Conservation (phyloP, 2,113 vertebrate species). For the Stercorarius parasiticus region DNA sequence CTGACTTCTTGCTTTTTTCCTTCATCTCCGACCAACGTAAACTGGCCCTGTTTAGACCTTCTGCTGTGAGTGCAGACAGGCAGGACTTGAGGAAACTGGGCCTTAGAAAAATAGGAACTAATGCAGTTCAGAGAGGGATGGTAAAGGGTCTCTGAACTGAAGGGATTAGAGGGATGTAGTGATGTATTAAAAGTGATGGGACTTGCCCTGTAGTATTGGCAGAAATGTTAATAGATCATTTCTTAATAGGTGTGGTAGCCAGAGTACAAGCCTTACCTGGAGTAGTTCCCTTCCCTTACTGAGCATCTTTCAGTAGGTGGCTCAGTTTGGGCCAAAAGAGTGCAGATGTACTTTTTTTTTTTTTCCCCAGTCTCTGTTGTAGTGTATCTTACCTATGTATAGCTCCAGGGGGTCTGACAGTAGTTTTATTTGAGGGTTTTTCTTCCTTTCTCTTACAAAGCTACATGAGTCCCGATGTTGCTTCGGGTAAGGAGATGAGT, state of each 20-base stretch:
- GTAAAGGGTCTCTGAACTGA: not conserved
- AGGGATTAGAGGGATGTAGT: too few species aligned
- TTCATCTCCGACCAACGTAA: not conserved
- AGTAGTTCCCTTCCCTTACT: not conserved
- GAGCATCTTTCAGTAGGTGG: not conserved
- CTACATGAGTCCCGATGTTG: constrained; percentile 83
- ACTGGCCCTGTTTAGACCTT: not conserved
- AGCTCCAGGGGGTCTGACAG: not conserved
- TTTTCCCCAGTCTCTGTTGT: not conserved
- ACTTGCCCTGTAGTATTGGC: not conserved
- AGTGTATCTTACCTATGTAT: not conserved
- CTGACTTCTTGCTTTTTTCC: not conserved
- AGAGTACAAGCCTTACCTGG: not conserved
- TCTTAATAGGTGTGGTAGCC: not conserved
- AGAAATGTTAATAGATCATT: not conserved
- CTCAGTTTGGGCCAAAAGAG: not conserved
- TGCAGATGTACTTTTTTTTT: not conserved
- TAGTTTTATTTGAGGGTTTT: not conserved
- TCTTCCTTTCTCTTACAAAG: constrained; percentile 37
- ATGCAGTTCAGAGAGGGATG: not conserved
- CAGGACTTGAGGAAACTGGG: not conserved
- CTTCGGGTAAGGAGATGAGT: constrained; percentile 92
- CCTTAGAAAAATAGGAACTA: not conserved
- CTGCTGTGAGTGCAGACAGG: not conserved
- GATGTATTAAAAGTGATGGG: not conserved